Percentiles rank a stretch among this genome's conserved stretches.
Conservation (phyloP, 2,797 vertebrate genomes). For the Hozukius guyotensis region DNA sequence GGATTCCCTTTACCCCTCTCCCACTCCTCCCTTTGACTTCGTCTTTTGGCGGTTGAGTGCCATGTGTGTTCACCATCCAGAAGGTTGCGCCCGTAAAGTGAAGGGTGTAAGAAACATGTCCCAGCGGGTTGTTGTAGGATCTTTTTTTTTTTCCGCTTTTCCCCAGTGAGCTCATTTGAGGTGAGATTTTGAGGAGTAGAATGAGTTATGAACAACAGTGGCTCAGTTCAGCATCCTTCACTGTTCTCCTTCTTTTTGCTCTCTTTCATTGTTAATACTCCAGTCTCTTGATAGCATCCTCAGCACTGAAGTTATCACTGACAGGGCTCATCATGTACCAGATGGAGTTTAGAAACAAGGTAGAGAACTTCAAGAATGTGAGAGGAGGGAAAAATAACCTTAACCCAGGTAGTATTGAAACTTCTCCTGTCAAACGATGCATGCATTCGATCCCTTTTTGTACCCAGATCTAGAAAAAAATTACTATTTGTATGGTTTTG, state of each 20-base stretch:
- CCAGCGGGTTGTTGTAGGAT: conserved; percentile 14
- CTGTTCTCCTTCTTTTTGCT: conserved; percentile 1
- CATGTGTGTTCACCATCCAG: conserved; percentile 51
- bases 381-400: neutral
- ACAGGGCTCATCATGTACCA: conserved; percentile 17
- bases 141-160: conserved; percentile 8
- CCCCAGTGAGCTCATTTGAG: conserved; percentile 79
- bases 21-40: neutral
- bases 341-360: conserved; percentile 19
- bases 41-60: conserved; percentile 23
- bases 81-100: conserved; percentile 62
- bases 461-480: neutral
- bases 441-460: neutral
- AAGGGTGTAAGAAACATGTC: conserved; percentile 51
- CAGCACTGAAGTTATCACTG: neutral
- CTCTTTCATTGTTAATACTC: conserved; percentile 17
- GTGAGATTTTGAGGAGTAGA: conserved; percentile 58
- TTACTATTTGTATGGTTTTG: neutral
- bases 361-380: conserved; percentile 4
- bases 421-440: neutral
- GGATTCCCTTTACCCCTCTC: conserved; percentile 36
- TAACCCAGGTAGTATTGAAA: neutral
- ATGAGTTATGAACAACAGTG: conserved; percentile 56
- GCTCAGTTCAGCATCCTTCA: conserved; percentile 42
- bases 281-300: conserved; percentile 1